phyloP scores from a whole-genome alignment of 1,140 invertebrate genomes.

The Lutraria rhynchaena region DNA sequence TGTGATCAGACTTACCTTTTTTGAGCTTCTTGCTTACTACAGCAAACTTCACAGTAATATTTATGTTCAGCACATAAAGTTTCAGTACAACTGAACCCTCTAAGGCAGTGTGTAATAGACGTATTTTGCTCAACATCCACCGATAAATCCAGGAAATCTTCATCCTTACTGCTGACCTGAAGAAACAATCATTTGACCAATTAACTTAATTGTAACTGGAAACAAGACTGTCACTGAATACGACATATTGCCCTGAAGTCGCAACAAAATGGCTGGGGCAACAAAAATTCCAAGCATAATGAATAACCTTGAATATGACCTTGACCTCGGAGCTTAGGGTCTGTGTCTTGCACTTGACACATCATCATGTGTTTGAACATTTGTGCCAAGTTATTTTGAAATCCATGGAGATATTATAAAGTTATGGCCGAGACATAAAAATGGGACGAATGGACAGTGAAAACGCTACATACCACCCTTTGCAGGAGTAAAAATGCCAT shows the following conservation, averaged over 20 bases:
- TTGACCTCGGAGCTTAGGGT: too few species aligned
- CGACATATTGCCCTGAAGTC: not conserved
- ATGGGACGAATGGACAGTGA: too few species aligned
- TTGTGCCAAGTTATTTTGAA: too few species aligned
- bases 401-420: too few species aligned
- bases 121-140: conserved; percentile 99
- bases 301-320: too few species aligned
- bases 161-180: conserved; percentile 97
- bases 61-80: conserved; percentile 99
- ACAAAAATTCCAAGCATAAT: too few species aligned
- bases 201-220: not conserved
- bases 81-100: conserved; percentile 99
- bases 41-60: conserved; percentile 99
- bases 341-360: too few species aligned
- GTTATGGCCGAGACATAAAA: too few species aligned
- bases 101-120: conserved; percentile 98
- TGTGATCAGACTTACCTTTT: conserved; percentile 86
- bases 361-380: too few species aligned
- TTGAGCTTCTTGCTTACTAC: conserved; percentile 99
- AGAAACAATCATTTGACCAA: conserved; percentile 34
- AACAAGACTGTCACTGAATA: conserved; percentile 22
- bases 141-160: conserved; percentile 99
- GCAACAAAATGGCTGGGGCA: not conserved
- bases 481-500: too few species aligned
- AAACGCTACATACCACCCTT: too few species aligned